A percentile compares a stretch with the other conserved stretches of the same genome.
phyloP scores from a whole-genome alignment of 2,797 vertebrate species.

The Eurystomus glaucurus region DNA sequence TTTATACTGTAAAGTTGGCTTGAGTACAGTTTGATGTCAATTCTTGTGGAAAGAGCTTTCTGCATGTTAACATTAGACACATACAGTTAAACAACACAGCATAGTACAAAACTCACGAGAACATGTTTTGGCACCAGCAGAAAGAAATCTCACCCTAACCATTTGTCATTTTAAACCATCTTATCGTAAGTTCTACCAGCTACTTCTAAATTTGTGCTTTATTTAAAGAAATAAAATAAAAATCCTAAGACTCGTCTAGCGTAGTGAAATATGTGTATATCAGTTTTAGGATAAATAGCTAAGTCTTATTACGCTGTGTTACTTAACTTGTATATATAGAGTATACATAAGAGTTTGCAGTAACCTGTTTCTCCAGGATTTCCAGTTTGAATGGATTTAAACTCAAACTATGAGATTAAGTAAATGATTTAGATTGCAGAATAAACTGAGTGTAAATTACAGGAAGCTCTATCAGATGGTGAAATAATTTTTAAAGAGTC shows the following conservation, averaged over 20 bases:
- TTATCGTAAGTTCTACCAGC: slow-evolving; percentile 78
- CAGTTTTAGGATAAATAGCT: slow-evolving; percentile 80
- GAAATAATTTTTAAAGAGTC: slow-evolving; percentile 80
- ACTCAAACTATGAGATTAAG: slow-evolving; percentile 77
- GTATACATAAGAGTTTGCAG: slow-evolving; percentile 82
- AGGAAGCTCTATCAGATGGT: slow-evolving; percentile 82
- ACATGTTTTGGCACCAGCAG: slow-evolving; percentile 76
- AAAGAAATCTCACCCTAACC: slow-evolving; percentile 76
- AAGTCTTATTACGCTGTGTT: slow-evolving; percentile 82
- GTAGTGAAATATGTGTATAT: slow-evolving; percentile 81
- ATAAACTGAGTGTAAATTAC: slow-evolving; percentile 75
- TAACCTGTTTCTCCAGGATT: slow-evolving; percentile 82
- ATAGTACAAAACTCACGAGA: slow-evolving; percentile 65
- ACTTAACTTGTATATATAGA: slow-evolving; percentile 84
- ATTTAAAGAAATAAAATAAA: slow-evolving; percentile 78
- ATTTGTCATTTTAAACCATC: slow-evolving; percentile 77
- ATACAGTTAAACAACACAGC: slow-evolving; percentile 80
- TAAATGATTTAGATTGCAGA: slow-evolving; percentile 75
- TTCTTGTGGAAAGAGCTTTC: slow-evolving; percentile 83
- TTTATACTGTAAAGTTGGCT: slow-evolving; percentile 79
- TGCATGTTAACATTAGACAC: slow-evolving; percentile 71
- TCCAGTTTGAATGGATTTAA: slow-evolving; percentile 74
- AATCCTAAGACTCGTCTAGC: slow-evolving; percentile 80
- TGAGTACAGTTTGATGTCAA: slow-evolving; percentile 78
- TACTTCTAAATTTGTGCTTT: slow-evolving; percentile 82